phyloP scores from a whole-genome alignment of 2,888 invertebrate species.

The Lepidocyrtinus sp. region DNA sequence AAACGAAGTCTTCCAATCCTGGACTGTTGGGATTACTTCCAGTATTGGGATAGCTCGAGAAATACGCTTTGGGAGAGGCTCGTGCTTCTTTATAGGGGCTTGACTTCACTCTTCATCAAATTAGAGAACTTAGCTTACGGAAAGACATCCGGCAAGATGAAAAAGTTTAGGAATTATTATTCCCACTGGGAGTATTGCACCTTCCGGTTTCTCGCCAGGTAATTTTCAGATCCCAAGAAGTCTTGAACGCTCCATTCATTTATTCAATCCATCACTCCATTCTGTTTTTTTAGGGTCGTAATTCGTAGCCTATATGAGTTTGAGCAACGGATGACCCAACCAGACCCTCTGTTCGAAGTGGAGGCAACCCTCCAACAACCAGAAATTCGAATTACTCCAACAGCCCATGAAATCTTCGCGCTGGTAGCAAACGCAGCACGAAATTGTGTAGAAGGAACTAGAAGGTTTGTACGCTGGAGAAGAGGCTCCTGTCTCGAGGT shows the following conservation, averaged over 20 bases:
- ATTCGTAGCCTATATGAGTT: slow-evolving; percentile 82
- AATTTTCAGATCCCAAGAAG: too few species aligned
- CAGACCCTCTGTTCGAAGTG: slow-evolving; percentile 82
- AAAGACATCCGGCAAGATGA: slow-evolving; percentile 82
- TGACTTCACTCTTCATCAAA: slow-evolving; percentile 88
- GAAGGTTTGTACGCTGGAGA: slow-evolving; percentile 89
- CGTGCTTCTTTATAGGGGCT: slow-evolving; percentile 82
- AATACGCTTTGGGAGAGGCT: slow-evolving; percentile 80
- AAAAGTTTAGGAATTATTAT: slow-evolving; percentile 85
- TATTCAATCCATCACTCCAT: neutral
- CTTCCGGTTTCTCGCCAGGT: slow-evolving; percentile 79
- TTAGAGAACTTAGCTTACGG: slow-evolving; percentile 87
- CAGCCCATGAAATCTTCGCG: slow-evolving; percentile 83
- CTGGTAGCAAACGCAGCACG: slow-evolving; percentile 82
- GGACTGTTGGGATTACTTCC: slow-evolving; percentile 78
- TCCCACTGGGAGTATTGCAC: slow-evolving; percentile 86
- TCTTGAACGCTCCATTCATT: neutral
- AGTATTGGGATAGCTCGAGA: slow-evolving; percentile 80
- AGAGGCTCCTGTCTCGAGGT: slow-evolving; percentile 84
- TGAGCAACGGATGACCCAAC: slow-evolving; percentile 76
- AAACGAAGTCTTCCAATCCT: slow-evolving; percentile 60
- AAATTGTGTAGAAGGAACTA: slow-evolving; percentile 84
- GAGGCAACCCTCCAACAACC: slow-evolving; percentile 83
- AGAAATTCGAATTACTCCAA: slow-evolving; percentile 84
- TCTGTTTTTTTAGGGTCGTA: slow-evolving; percentile 75